A percentile compares a stretch with the other conserved stretches of the same genome.
Evolutionary conservation across 2,113 vertebrate genomes (phyloP).

Genomic region (Vimba vimba): DNA sequence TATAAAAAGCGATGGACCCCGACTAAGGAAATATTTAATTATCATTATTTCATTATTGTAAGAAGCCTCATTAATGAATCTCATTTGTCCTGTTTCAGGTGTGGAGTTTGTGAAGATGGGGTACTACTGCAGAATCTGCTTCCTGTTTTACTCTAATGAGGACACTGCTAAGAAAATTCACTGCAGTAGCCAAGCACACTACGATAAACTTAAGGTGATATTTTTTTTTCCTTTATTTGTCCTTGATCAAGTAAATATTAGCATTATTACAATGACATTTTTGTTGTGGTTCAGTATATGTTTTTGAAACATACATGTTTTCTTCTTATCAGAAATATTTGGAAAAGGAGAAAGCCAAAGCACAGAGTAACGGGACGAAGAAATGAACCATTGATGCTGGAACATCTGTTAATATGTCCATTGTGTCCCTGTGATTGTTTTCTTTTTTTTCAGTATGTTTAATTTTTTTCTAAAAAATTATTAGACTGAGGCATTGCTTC

Average conservation of each 20-base stretch:
- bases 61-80: background rate
- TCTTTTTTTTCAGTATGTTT: background rate
- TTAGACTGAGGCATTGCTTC: slow-evolving; percentile 2
- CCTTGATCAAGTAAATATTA: background rate
- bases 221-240: background rate
- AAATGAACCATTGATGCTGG: slow-evolving; percentile 36
- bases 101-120: slow-evolving; percentile 97
- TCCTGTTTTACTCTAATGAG: slow-evolving; percentile 97
- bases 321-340: slow-evolving; percentile 71
- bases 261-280: background rate
- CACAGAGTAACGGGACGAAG: slow-evolving; percentile 59
- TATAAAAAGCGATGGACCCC: background rate
- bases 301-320: background rate
- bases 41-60: background rate
- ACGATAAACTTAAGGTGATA: slow-evolving; percentile 94
- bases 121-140: slow-evolving; percentile 96
- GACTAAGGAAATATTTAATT: background rate
- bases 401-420: background rate
- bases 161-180: slow-evolving; percentile 93
- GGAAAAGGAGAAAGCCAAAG: slow-evolving; percentile 72
- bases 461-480: background rate
- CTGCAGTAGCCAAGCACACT: slow-evolving; percentile 94
- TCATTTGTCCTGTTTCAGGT: slow-evolving; percentile 75
- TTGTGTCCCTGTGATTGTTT: background rate
- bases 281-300: background rate